These are phyloP conservation scores for Ursus arctos DNA, from an alignment of 2,113 vertebrate species.

Conservation along the genomic window DNA sequence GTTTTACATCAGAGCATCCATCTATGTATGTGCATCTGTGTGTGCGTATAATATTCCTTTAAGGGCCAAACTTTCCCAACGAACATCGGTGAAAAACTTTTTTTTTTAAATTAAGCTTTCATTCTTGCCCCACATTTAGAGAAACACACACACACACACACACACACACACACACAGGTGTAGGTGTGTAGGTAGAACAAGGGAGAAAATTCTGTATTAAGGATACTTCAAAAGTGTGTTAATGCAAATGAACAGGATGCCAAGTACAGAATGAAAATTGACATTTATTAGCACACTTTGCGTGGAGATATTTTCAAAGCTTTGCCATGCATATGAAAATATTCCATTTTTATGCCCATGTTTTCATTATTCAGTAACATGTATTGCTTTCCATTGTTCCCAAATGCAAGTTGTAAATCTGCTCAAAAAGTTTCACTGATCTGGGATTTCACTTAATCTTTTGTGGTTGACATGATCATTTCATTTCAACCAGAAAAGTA, in stretches of 20 bases:
- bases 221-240: conserved; percentile 51
- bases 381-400: conserved; percentile 52
- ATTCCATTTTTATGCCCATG: not conserved
- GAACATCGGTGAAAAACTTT: not conserved
- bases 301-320: conserved; percentile 55
- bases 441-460: conserved; percentile 25
- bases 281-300: conserved; percentile 54
- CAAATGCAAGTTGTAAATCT: conserved; percentile 12
- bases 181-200: not conserved
- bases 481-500: conserved; percentile 6
- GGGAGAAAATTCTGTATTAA: conserved; percentile 3
- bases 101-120: conserved; percentile 26
- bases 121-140: not conserved
- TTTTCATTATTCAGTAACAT: conserved; percentile 58
- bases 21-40: not conserved
- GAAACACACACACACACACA: not conserved
- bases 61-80: not conserved
- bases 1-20: conserved; percentile 22
- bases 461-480: not conserved
- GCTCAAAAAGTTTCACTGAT: conserved; percentile 41
- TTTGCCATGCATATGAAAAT: conserved; percentile 55
- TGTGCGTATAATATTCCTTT: not conserved
- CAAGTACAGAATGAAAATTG: conserved; percentile 18
- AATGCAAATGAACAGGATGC: conserved; percentile 61
- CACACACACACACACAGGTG: not conserved